Conservation (phyloP, 2,797 vertebrate genomes). For the Lepilemur ruficaudatus region DNA sequence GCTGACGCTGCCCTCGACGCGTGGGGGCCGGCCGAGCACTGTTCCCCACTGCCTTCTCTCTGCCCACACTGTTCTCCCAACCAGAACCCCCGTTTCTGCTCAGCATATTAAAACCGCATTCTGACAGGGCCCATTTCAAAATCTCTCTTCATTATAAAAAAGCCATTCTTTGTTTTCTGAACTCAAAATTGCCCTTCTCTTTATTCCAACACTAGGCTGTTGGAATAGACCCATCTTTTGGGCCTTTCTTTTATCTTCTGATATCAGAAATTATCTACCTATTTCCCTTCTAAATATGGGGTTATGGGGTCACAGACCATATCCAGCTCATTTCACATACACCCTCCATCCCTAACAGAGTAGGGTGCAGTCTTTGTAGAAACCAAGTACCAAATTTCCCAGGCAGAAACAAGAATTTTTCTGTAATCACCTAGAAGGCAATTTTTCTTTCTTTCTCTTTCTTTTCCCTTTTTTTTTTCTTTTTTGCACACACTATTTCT, state of each 20-base stretch:
- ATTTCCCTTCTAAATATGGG: not conserved
- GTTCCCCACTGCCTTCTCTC: fast-evolving
- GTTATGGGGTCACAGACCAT: not conserved
- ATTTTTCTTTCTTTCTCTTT: not conserved
- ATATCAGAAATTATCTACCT: not conserved
- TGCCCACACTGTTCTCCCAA: not conserved
- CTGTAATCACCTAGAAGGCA: not conserved
- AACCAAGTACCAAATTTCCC: not conserved
- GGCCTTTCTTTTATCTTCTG: not conserved
- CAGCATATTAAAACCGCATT: not conserved
- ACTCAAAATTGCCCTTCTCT: not conserved
- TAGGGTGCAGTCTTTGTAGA: not conserved
- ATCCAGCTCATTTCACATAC: not conserved
- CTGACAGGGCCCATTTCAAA: not conserved
- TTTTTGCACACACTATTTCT: not conserved
- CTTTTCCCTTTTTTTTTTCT: not conserved
- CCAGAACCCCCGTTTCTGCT: not conserved
- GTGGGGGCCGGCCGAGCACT: fast-evolving
- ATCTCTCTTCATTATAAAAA: not conserved
- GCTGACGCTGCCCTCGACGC: fast-evolving
- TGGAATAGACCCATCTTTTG: not conserved
- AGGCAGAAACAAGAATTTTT: not conserved
- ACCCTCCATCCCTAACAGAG: fast-evolving
- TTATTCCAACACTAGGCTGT: not conserved
- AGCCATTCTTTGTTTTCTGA: not conserved